Conservation (phyloP, 2,888 invertebrate genomes). For the Cryptus armator region DNA sequence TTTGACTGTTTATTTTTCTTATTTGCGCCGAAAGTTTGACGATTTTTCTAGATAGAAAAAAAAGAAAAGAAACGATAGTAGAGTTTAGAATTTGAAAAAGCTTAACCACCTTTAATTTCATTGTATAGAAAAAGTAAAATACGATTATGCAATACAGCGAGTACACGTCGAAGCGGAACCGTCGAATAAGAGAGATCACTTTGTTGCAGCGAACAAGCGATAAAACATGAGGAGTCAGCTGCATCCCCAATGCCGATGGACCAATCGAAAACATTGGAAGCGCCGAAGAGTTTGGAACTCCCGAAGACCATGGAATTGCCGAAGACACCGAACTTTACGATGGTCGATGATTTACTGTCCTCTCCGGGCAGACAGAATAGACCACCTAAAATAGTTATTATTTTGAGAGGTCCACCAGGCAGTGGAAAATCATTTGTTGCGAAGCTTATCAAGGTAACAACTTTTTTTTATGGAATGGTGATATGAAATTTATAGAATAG, state of each 20-base stretch:
- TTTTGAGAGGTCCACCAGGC: conserved; percentile 96
- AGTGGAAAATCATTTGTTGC: conserved; percentile 97
- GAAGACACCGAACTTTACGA: conserved; percentile 85
- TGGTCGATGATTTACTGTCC: conserved; percentile 94
- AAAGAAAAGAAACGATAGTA: neutral
- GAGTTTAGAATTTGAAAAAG: conserved; percentile 3
- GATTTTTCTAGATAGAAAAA: conserved; percentile 19
- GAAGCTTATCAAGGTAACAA: conserved; percentile 92
- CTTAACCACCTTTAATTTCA: neutral
- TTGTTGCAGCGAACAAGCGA: conserved; percentile 69
- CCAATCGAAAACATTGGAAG: conserved; percentile 74
- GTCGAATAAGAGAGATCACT: conserved; percentile 32
- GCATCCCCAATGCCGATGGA: conserved; percentile 78
- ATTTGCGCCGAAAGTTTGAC: conserved; percentile 22
- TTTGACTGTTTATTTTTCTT: conserved; percentile 7
- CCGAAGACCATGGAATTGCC: conserved; percentile 81
- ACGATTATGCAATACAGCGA: neutral
- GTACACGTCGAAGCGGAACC: neutral
- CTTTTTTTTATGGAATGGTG: too few relatives aligned
- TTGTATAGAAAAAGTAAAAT: conserved; percentile 7
- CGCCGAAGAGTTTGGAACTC: conserved; percentile 52
- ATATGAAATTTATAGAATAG: too few relatives aligned
- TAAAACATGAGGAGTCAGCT: conserved; percentile 74
- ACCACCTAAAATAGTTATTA: conserved; percentile 93
- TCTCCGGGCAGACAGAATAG: conserved; percentile 93